Evolutionary conservation across 92 coral and sea anemone species (phyloP).

Genomic region (Anthopleura xanthogrammica): DNA sequence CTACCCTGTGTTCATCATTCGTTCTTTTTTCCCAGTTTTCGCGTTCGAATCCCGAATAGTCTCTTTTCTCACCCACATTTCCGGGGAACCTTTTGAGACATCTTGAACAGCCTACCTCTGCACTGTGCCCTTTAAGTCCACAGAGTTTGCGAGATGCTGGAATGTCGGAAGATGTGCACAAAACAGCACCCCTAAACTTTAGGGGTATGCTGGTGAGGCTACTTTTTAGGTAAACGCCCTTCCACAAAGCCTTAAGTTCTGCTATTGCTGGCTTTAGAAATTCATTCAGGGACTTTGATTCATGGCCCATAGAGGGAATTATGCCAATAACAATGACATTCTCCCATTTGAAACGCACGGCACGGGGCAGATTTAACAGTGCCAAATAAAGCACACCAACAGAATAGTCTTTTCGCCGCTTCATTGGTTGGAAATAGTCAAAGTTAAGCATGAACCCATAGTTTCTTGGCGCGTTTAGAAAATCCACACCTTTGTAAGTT

Average conservation of each 20-base stretch:
- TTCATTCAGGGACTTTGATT: constrained; percentile 47
- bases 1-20: constrained; percentile 45
- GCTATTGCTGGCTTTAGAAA: constrained; percentile 44
- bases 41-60: constrained; percentile 57
- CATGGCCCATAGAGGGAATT: constrained; percentile 48
- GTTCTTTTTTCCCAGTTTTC: constrained; percentile 45
- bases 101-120: constrained; percentile 52
- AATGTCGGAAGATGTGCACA: constrained; percentile 52
- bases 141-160: constrained; percentile 61
- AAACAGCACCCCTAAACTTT: constrained; percentile 55
- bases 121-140: constrained; percentile 60
- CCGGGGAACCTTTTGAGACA: constrained; percentile 55
- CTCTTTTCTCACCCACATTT: constrained; percentile 47
- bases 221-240: constrained; percentile 26
- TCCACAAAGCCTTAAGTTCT: constrained; percentile 54
- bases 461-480: constrained; percentile 42
- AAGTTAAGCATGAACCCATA: constrained; percentile 63
- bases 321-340: constrained; percentile 59
- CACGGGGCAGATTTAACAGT: constrained; percentile 47
- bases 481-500: constrained; percentile 30
- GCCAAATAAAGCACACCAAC: constrained; percentile 69
- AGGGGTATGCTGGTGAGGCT: constrained; percentile 33
- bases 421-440: constrained; percentile 69
- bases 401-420: constrained; percentile 60
- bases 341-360: constrained; percentile 53